Evolutionary conservation across 1,140 invertebrate species (phyloP), one percentile per base, ranked within the genome.

Genomic region (Kradibia gibbosae): DNA sequence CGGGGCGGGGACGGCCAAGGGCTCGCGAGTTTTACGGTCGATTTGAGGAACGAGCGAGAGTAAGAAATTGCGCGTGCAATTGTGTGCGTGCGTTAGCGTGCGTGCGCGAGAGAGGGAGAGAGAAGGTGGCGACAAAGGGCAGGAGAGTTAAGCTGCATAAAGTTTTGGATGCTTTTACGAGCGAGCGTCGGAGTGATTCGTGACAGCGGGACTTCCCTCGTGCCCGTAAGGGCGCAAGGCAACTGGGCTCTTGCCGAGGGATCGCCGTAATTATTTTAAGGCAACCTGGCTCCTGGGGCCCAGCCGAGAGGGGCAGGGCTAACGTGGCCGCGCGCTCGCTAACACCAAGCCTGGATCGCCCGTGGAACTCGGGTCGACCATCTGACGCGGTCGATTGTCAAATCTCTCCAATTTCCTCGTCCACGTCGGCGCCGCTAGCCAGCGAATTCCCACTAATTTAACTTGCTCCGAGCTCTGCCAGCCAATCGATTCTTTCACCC

Each of bases 131-230:
- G 36, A 15, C 20, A n/a, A 28, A 73, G 15, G 28, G 42, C 13
- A 11, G 28, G 48, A 55, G 50, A n/a, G 28, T 25, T 34, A n/a
- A 53, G 22, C 13, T 34, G 45, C 67, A 45, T 25, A 79, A 79
- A 79, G 34, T 79, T 72, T 79, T 57, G 50, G 42, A 48, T 55
- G 67, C 67, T 79, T 79, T 79, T 79, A 79, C 53, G 78, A 79
- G 25, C 7, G 7, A 17, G n/a, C 62, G 4, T 57, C 34, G 2
- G 15, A 36, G 25, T 17, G 76, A 48, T 62, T 42, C n/a, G 10
- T 34, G 48, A 0, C 15, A 2, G 8, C 17, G 1, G 71, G 50
- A 22, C 34, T 42, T 36, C 45, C 48, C 13, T 22, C 3, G 2
- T 20, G n/a, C 75, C 10, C 17, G 28, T 1, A 57, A 22, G 3